phyloP scores from a whole-genome alignment of 2,888 invertebrate species.

The Melanostoma mellinum region DNA sequence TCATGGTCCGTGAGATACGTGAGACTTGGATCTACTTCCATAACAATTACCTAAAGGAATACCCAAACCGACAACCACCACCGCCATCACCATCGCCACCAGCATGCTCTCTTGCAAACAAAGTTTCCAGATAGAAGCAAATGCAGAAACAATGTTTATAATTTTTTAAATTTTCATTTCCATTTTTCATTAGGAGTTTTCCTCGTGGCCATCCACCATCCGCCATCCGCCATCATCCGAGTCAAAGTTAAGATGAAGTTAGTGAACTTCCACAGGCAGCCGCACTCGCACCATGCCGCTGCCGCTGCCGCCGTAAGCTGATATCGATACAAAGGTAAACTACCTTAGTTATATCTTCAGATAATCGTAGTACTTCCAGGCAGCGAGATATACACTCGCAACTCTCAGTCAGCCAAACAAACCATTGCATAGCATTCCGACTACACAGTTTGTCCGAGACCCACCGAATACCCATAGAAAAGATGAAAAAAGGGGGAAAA shows the following conservation, averaged over 20 bases:
- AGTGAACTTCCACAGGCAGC: slow-evolving; percentile 60
- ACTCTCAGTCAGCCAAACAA: not conserved
- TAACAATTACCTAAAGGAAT: slow-evolving; percentile 56
- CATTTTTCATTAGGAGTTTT: slow-evolving; percentile 65
- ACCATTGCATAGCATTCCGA: slow-evolving; percentile 2
- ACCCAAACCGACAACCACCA: not conserved
- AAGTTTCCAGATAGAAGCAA: slow-evolving; percentile 33
- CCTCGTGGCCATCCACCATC: slow-evolving; percentile 23
- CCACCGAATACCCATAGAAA: slow-evolving; percentile 26
- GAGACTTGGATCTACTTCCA: slow-evolving; percentile 48
- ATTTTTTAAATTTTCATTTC: slow-evolving; percentile 49
- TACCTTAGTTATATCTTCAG: slow-evolving; percentile 70
- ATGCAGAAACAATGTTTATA: slow-evolving; percentile 42
- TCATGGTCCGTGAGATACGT: slow-evolving; percentile 48
- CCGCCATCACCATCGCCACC: not conserved
- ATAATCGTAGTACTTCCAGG: slow-evolving; percentile 65
- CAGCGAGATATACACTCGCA: slow-evolving; percentile 5
- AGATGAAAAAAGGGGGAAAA: slow-evolving; percentile 47
- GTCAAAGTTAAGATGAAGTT: slow-evolving; percentile 45
- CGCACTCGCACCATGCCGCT: slow-evolving; percentile 1
- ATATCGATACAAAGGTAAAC: slow-evolving; percentile 71
- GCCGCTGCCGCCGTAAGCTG: slow-evolving; percentile 53
- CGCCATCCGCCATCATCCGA: slow-evolving; percentile 4
- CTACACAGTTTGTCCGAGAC: too few species aligned
- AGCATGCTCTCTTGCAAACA: slow-evolving; percentile 26